Conservation (phyloP, 2,888 invertebrate species). For the Ptychoptera contaminata region DNA sequence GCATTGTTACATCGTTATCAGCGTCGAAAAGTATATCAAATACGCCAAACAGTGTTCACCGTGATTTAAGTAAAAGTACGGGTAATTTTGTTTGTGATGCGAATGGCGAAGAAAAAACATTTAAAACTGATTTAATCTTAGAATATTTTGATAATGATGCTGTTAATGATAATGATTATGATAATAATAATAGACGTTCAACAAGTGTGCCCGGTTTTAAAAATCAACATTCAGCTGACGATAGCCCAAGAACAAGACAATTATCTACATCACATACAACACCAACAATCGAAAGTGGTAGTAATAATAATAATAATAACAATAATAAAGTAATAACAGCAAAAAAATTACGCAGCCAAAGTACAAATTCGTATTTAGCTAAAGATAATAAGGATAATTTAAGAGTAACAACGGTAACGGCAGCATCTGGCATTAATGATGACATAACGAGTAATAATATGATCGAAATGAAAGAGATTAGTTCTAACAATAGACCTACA, state of each 20-base stretch:
- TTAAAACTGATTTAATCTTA: background rate
- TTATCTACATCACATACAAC: background rate
- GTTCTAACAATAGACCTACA: background rate
- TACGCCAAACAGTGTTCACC: conserved; percentile 8
- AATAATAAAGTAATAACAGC: background rate
- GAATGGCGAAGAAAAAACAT: background rate
- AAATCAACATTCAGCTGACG: conserved; percentile 13
- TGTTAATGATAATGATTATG: conserved; percentile 1
- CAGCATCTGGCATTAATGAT: no score
- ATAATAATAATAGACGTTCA: conserved; percentile 2
- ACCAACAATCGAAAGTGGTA: background rate
- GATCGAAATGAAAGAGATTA: background rate
- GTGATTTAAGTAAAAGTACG: conserved; percentile 3
- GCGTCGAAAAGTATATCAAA: conserved; percentile 3
- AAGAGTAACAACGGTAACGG: no score
- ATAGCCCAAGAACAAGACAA: conserved; percentile 7
- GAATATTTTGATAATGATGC: conserved; percentile 1
- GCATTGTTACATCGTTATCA: conserved; percentile 1
- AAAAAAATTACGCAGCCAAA: conserved; percentile 11
- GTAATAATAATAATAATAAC: background rate
- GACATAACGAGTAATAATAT: no score
- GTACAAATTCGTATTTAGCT: conserved; percentile 10
- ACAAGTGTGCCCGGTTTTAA: conserved; percentile 3
- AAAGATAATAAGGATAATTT: conserved; percentile 4
- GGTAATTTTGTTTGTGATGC: background rate